Evolutionary conservation across 2,888 invertebrate species (phyloP).

Genomic region (Cataglyphis livida): DNA sequence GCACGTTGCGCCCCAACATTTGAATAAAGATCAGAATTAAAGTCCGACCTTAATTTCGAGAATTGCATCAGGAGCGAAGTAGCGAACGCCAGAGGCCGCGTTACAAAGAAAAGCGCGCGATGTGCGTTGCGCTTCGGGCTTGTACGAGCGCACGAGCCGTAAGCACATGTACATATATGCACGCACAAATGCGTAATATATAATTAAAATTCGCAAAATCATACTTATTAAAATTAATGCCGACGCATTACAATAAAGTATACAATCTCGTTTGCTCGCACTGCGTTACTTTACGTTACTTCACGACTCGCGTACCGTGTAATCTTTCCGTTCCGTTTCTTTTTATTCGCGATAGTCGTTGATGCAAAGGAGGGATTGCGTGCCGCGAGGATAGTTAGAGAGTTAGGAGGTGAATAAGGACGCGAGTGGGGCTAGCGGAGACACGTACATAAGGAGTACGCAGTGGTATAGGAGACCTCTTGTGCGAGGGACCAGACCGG

Average conservation of each 20-base stretch:
- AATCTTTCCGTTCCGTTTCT: conserved; percentile 62
- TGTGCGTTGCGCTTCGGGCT: background rate
- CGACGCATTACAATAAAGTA: conserved; percentile 54
- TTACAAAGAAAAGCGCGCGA: background rate
- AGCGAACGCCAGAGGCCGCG: conserved; percentile 2
- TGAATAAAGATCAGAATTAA: conserved; percentile 54
- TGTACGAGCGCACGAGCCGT: conserved; percentile 4
- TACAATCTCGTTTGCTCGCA: conserved; percentile 57
- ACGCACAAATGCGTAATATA: conserved; percentile 17
- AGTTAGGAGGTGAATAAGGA: conserved; percentile 50
- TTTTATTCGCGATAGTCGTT: conserved; percentile 50
- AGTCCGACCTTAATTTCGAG: conserved; percentile 49
- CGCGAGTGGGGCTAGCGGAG: conserved; percentile 57
- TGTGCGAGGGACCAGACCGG: conserved; percentile 63
- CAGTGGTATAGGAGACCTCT: conserved; percentile 58
- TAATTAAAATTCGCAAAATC: conserved; percentile 52
- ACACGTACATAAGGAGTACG: conserved; percentile 68
- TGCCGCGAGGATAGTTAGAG: conserved; percentile 67
- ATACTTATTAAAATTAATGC: conserved; percentile 62
- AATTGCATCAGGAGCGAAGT: conserved; percentile 35
- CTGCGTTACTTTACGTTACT: conserved; percentile 63
- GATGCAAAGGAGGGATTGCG: conserved; percentile 72
- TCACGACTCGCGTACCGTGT: conserved; percentile 53
- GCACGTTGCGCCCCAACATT: conserved; percentile 46
- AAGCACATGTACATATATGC: background rate